Evolutionary conservation across 2,888 invertebrate genomes (phyloP).

Genomic region (Argyresthia albistria): DNA sequence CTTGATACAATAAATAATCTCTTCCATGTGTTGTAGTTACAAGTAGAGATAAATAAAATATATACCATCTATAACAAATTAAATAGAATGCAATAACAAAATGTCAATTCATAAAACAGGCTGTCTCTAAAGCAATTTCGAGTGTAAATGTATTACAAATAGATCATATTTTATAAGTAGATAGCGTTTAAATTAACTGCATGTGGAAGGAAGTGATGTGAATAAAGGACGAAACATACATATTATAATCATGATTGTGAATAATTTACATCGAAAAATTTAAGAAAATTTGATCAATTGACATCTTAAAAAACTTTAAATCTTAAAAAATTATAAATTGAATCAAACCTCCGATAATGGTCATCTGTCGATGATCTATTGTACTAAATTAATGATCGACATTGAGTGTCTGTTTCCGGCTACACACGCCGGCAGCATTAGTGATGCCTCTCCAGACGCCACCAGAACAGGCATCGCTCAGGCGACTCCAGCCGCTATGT

Average conservation of each 20-base stretch:
- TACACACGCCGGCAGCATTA: conserved; percentile 13
- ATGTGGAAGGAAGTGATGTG: neutral
- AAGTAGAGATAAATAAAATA: conserved; percentile 54
- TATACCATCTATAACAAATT: conserved; percentile 28
- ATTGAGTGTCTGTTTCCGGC: conserved; percentile 23
- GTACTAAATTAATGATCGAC: conserved; percentile 14
- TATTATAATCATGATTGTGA: neutral
- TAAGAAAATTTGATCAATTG: conserved; percentile 7
- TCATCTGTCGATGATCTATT: neutral
- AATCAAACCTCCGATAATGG: neutral
- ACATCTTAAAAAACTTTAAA: conserved; percentile 20
- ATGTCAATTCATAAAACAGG: conserved; percentile 48
- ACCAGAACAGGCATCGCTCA: conserved; percentile 40
- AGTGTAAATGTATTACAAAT: neutral
- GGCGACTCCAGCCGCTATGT: conserved; percentile 25
- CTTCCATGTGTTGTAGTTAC: conserved; percentile 39
- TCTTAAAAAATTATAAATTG: neutral
- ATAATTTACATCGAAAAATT: conserved; percentile 1
- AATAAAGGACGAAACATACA: neutral
- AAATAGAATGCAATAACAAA: conserved; percentile 49
- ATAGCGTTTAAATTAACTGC: neutral
- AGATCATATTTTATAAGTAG: neutral
- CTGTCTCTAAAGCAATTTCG: neutral
- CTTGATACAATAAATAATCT: conserved; percentile 65
- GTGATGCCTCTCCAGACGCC: conserved; percentile 25